Evolutionary conservation across 2,888 invertebrate genomes (phyloP), one percentile per base, ranked within the genome.

Genomic region (Tachina grossa): DNA sequence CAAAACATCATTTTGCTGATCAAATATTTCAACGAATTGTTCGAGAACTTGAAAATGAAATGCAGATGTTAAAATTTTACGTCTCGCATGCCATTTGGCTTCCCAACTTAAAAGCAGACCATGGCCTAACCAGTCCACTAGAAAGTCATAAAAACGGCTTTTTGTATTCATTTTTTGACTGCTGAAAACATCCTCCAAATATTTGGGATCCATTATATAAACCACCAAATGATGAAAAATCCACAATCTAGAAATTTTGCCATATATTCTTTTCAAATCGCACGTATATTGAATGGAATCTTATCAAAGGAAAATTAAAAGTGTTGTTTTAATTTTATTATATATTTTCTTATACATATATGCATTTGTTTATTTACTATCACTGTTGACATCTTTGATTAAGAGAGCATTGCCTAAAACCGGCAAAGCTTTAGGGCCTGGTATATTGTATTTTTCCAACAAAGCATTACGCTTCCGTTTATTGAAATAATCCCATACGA

Each of bases 1-100:
- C 88, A 97, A 84, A 96, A 91, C 22, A 94, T 93, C 91, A n/a
- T 94, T 93, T 85, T 95, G 95, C 79, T 94, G 94, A 88, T 96
- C 94, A 90, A 96, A 96, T 0, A 95, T 94, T 9, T 95, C 94
- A 10, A 96, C 91, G 90, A 96, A 96, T 88, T 95, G 94, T 89
- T 96, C 95, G 69, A 97, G 22, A 22, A 86, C 83, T 59, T 81
- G 81, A 19, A 86, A 86, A 69, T 86, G 86, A 41, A 80, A 86
- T 13, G 84, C 66, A 1, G 86, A 84, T 16, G 86, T 86, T 41
- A 87, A 57, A 19, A 86, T 77, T 61, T 87, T 87, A 5, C 87
- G 86, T 9, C 84, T 66, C 0, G 84, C 22, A 65, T 82, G 80
- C 87, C 86, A 87, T 80, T 87, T 87, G 0, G 53, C 8, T 2